Percentiles rank a stretch among this genome's conserved stretches.
These are phyloP conservation scores for Mercenaria mercenaria DNA, from an alignment of 1,140 invertebrate genomes.

Conservation along the genomic window DNA sequence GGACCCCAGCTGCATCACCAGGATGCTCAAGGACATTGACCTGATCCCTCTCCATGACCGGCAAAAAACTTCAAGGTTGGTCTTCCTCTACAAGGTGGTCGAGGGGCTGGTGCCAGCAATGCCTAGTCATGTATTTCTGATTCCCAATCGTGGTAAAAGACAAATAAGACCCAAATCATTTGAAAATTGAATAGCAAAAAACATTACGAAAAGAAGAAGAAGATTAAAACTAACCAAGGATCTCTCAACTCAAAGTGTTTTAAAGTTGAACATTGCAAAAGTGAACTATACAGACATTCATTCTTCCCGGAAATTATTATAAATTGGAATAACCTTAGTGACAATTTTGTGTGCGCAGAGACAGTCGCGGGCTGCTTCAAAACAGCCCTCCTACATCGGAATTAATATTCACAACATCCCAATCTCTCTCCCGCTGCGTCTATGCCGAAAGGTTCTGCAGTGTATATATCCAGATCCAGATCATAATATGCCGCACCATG, in stretches of 20 bases:
- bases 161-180: neutral
- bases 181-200: neutral
- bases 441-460: too few species aligned
- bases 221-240: too few species aligned
- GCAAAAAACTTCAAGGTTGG: too few species aligned
- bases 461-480: too few species aligned
- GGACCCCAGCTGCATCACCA: too few species aligned
- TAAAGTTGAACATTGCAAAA: neutral
- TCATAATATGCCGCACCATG: too few species aligned
- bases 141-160: neutral
- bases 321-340: neutral
- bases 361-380: conserved; percentile 32
- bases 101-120: too few species aligned
- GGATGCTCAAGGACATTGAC: too few species aligned
- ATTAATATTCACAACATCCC: neutral
- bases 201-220: neutral
- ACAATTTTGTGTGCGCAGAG: conserved; percentile 12
- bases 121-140: neutral
- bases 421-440: neutral
- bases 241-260: neutral
- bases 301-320: neutral
- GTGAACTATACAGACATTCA: neutral
- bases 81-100: too few species aligned
- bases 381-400: neutral
- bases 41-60: too few species aligned